phyloP scores from a whole-genome alignment of 2,113 vertebrate species.

The Microcebus griseorufus region DNA sequence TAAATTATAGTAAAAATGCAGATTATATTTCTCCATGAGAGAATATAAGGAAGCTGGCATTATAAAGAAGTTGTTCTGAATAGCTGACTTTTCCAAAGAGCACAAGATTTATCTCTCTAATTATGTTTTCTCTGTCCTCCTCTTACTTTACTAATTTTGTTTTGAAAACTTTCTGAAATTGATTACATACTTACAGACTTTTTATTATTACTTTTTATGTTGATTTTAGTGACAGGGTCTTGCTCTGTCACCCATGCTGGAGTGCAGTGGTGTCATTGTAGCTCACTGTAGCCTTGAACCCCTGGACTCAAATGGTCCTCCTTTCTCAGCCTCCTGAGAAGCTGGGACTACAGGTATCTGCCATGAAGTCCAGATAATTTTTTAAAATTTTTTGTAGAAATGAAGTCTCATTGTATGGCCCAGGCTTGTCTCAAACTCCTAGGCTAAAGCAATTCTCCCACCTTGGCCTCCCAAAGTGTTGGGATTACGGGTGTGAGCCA shows the following conservation, averaged over 20 bases:
- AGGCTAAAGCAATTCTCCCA: too few relatives aligned
- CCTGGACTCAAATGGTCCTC: background rate
- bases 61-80: background rate
- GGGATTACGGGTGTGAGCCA: background rate
- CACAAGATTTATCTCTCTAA: background rate
- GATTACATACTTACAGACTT: too few relatives aligned
- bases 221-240: background rate
- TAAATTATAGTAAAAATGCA: background rate
- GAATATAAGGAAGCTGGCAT: too few relatives aligned
- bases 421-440: background rate
- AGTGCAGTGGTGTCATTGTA: background rate
- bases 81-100: background rate
- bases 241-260: background rate
- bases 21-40: background rate
- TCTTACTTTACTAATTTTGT: background rate
- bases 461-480: too few relatives aligned
- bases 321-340: background rate
- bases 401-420: background rate
- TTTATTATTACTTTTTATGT: background rate
- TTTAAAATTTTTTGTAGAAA: background rate
- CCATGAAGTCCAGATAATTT: background rate
- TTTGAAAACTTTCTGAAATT: conserved; percentile 1
- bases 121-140: background rate
- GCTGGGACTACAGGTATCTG: background rate
- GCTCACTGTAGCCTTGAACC: background rate